A percentile compares a stretch with the other conserved stretches of the same genome.
These are phyloP conservation scores for Pseudochirops corinnae DNA, from an alignment of 2,797 vertebrate genomes.

Conservation along the genomic window DNA sequence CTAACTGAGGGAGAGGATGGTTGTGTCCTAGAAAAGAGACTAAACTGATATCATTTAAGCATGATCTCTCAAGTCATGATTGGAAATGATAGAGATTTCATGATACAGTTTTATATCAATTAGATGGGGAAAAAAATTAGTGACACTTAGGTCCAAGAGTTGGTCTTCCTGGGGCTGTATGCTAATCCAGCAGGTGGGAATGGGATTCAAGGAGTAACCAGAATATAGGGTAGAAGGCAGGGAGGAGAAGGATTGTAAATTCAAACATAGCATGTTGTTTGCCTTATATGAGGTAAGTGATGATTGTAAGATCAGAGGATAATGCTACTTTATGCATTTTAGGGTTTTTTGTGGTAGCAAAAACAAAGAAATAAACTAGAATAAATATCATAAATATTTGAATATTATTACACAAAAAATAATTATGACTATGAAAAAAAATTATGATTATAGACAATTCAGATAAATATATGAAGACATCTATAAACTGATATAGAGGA, in stretches of 20 bases:
- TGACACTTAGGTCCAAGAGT: neutral
- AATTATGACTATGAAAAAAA: too few species aligned
- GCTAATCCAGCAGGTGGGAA: neutral
- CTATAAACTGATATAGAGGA: neutral
- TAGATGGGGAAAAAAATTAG: neutral
- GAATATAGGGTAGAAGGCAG: neutral
- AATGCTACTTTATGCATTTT: neutral
- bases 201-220: neutral
- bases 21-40: neutral
- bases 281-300: neutral
- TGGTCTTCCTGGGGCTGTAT: neutral
- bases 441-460: neutral
- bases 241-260: neutral
- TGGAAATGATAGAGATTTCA: neutral
- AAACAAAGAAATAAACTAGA: neutral
- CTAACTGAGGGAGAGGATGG: neutral
- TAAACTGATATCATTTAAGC: neutral
- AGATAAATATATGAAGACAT: neutral
- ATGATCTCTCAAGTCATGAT: neutral
- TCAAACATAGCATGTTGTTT: neutral
- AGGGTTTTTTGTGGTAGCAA: neutral
- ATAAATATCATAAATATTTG: neutral
- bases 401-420: neutral
- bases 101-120: neutral
- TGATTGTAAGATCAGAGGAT: neutral